Evolutionary conservation across 2,113 vertebrate genomes (phyloP), one percentile per base, ranked within the genome.

Genomic region (Morone saxatilis): DNA sequence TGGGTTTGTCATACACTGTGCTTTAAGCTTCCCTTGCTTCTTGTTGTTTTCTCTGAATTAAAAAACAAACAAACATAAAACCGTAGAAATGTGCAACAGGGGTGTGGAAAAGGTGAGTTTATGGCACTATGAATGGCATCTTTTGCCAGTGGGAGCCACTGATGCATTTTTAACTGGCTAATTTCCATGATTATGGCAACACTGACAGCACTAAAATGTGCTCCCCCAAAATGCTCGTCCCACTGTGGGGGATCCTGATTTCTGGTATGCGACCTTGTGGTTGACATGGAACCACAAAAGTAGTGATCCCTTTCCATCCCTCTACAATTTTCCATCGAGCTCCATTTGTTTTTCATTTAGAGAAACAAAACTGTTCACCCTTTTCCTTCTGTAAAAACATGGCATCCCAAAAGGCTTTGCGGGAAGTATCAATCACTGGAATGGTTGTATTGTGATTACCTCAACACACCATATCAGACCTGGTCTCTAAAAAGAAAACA

Each of bases 211-310:
- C 72, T 83, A 54, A 86, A 93, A 92, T 80, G 78, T 70, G 71
- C 88, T 79, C 84, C 83, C 40, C 54, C 80, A 78, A 88, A 90
- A 84, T 0, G 48, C 76, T 68, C 12, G 8, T 87, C 85, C 90
- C 76, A 78, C 84, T 91, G 81, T 82, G 88, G 86, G 84, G 80
- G 86, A 91, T 94, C 91, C 86, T 88, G 86, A 92, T 93, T 89
- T 85, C 86, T 93, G 93, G 92, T 86, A 93, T 94, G 88, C 76
- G 86, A 94, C 92, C 91, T 92, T 90, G 92, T 81, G 93, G 93
- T 90, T 86, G 88, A 93, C 90, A 90, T 53, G 63, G 76, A 91
- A 92, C 93, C 91, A 78, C 91, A 85, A 91, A 93, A 89, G 85
- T 83, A 91, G 87, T 84, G 88, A 92, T 92, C 89, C 86, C 88